These are phyloP conservation scores for Cantharis rufa DNA, from an alignment of 2,888 invertebrate genomes.

Conservation along the genomic window DNA sequence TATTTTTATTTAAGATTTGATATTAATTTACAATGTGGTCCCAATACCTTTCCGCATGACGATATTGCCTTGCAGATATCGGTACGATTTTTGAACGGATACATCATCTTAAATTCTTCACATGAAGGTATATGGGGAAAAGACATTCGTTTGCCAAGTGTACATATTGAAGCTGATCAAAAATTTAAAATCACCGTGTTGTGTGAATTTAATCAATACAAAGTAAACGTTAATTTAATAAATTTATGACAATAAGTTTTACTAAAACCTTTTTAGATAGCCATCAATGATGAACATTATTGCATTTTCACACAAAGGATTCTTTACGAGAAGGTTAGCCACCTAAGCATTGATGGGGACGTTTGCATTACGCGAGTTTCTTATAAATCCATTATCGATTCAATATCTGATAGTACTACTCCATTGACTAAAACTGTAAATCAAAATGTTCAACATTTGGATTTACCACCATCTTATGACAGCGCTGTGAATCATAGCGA, in stretches of 20 bases:
- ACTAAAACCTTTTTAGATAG: constrained; percentile 60
- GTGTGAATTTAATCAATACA: constrained; percentile 60
- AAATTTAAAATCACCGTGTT: constrained; percentile 73
- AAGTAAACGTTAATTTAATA: constrained; percentile 28
- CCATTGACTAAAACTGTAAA: too few species aligned
- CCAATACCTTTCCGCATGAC: constrained; percentile 71
- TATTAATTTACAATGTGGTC: constrained; percentile 77
- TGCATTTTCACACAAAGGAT: constrained; percentile 76
- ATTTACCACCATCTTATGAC: too few species aligned
- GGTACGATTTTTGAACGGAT: constrained; percentile 60
- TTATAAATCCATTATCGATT: constrained; percentile 59
- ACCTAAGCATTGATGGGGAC: constrained; percentile 79
- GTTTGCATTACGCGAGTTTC: constrained; percentile 68
- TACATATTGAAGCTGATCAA: constrained; percentile 67
- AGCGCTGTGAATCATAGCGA: too few species aligned
- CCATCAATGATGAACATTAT: constrained; percentile 79
- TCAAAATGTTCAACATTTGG: too few species aligned
- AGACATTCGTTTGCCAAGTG: constrained; percentile 61
- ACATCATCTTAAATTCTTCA: constrained; percentile 63
- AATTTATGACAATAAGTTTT: too few species aligned
- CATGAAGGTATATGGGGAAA: constrained; percentile 62
- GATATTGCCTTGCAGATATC: constrained; percentile 78
- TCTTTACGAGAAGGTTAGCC: constrained; percentile 66
- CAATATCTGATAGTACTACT: too few species aligned
- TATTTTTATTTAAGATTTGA: constrained; percentile 63